phyloP scores from a whole-genome alignment of 2,888 invertebrate genomes.

The Melitaea athalia region DNA sequence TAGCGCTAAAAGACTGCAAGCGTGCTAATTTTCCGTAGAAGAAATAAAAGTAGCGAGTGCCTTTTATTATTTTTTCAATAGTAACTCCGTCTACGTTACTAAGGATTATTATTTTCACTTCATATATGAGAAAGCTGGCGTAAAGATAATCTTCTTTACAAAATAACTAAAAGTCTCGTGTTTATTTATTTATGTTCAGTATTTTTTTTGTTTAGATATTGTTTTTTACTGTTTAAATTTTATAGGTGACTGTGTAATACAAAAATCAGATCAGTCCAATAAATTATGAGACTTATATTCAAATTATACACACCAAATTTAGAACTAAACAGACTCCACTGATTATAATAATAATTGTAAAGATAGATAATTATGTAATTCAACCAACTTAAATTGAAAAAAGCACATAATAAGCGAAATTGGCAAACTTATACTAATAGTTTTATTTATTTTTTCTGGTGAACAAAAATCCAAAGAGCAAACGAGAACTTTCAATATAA shows the following conservation, averaged over 20 bases:
- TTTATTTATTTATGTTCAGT: too few relatives aligned
- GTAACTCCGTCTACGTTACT: constrained; percentile 34
- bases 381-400: neutral
- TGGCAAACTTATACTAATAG: neutral
- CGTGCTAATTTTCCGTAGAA: constrained; percentile 42
- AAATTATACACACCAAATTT: too few relatives aligned
- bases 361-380: neutral
- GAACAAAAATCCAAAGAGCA: neutral
- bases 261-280: too few relatives aligned
- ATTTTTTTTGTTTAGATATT: too few relatives aligned
- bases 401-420: neutral
- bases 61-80: constrained; percentile 40
- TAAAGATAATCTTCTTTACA: too few relatives aligned
- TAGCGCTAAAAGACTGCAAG: constrained; percentile 41
- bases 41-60: constrained; percentile 40
- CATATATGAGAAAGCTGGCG: neutral
- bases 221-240: too few relatives aligned
- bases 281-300: too few relatives aligned
- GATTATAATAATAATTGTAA: neutral
- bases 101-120: constrained; percentile 27
- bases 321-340: too few relatives aligned
- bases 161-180: too few relatives aligned
- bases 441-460: neutral
- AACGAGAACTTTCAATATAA: constrained; percentile 8
- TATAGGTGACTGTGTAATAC: too few relatives aligned